Conservation (phyloP, 2,113 vertebrate species). For the Sus scrofa region T2T-Sscrofa CM000824.6:175097001-175097500, state of each 20-base stretch:
- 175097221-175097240: neutral
- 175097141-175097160: neutral
- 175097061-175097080: too few relatives aligned
- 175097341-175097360: neutral
- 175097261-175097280: neutral
- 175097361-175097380: neutral
- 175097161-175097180: neutral
- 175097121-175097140: neutral
- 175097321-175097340: neutral
- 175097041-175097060: too few relatives aligned
- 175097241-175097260: slow-evolving; percentile 15
- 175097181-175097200: neutral
- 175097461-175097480: neutral
- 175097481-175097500: neutral
- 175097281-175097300: neutral
- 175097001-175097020: too few relatives aligned
- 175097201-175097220: neutral
- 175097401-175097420: neutral
- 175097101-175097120: neutral
- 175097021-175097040: too few relatives aligned
- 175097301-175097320: slow-evolving; percentile 41
- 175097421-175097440: neutral
- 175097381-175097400: neutral
- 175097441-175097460: neutral
- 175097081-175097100: neutral